A percentile compares a stretch with the other conserved stretches of the same genome.
These are phyloP conservation scores for Chrysomallon squamiferum DNA, from an alignment of 1,140 invertebrate species.

Conservation along the genomic window DNA sequence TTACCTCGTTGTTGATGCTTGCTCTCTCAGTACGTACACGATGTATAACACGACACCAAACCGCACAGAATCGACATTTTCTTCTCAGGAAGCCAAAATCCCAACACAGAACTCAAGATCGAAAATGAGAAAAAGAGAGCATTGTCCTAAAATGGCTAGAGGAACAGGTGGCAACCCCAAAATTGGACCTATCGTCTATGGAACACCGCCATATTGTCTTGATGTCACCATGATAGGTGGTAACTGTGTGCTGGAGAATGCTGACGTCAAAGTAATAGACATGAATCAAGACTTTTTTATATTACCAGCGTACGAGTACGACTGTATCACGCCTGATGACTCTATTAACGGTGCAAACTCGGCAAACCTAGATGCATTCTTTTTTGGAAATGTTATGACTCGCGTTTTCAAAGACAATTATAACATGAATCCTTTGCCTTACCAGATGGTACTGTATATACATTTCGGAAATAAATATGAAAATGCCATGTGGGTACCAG, in stretches of 20 bases:
- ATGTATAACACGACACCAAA: background rate
- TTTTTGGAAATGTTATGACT: slow-evolving; percentile 9
- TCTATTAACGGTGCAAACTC: slow-evolving; percentile 35
- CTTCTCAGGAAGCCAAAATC: background rate
- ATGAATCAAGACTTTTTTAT: background rate
- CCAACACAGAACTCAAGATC: background rate
- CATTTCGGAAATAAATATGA: slow-evolving; percentile 24
- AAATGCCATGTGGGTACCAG: slow-evolving; percentile 18
- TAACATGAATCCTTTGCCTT: background rate
- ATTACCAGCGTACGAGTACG: background rate
- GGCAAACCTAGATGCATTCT: slow-evolving; percentile 30
- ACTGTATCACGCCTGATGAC: slow-evolving; percentile 9
- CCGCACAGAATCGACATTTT: background rate
- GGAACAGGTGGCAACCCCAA: slow-evolving; percentile 1
- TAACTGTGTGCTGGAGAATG: background rate
- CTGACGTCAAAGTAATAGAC: slow-evolving; percentile 1
- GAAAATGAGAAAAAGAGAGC: background rate
- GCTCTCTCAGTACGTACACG: background rate
- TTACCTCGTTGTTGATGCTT: background rate
- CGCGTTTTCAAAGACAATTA: slow-evolving; percentile 24
- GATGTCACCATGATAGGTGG: background rate
- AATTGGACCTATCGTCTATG: background rate
- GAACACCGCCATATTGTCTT: background rate
- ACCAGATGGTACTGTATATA: slow-evolving; percentile 20
- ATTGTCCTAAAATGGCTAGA: background rate